Evolutionary conservation across 37 sponge, comb jelly and placozoan genomes (phyloP).

Genomic region (Haliclona indistincta): DNA sequence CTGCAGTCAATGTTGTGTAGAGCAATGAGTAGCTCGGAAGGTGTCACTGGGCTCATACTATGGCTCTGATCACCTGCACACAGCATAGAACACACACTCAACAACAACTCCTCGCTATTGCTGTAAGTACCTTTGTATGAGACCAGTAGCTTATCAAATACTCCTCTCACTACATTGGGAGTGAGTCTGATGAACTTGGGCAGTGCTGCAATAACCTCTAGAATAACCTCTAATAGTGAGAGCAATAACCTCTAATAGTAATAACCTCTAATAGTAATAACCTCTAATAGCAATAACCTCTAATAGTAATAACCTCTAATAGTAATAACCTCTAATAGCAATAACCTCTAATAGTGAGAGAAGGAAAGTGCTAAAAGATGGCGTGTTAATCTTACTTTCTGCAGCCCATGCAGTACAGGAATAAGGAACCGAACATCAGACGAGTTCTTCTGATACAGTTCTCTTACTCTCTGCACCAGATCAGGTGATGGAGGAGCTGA

Average conservation of each 20-base stretch:
- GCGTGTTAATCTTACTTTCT: conserved; percentile 60
- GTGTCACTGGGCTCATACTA: conserved; percentile 76
- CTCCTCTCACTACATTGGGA: conserved; percentile 84
- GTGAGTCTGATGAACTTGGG: conserved; percentile 89
- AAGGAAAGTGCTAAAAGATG: background rate
- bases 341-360: background rate
- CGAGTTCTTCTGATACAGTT: conserved; percentile 76
- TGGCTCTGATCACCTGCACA: conserved; percentile 56
- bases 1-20: conserved; percentile 92
- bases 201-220: conserved; percentile 83
- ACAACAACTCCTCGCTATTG: background rate
- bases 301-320: conserved; percentile 11
- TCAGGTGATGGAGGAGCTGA: conserved; percentile 81
- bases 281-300: background rate
- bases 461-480: conserved; percentile 74
- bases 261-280: background rate
- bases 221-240: no score
- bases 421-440: conserved; percentile 92
- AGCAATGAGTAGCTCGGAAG: conserved; percentile 90
- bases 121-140: conserved; percentile 73
- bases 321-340: background rate
- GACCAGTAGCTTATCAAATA: conserved; percentile 75
- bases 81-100: background rate
- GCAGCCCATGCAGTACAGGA: conserved; percentile 92
- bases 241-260: background rate